phyloP scores from a whole-genome alignment of 2,888 invertebrate species.

The Limenitis camilla region DNA sequence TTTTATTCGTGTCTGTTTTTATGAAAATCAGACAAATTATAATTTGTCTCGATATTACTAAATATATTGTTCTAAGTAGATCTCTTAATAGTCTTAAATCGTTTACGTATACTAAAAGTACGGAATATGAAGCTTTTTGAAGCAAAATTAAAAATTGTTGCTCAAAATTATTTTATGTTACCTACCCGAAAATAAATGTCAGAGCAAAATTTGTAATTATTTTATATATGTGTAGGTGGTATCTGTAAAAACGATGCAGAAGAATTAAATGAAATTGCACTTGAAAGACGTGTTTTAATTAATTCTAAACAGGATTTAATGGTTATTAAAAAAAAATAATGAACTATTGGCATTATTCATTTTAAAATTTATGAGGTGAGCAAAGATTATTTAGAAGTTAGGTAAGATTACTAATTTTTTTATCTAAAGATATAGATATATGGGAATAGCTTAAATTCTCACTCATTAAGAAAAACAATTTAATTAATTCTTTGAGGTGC shows the following conservation, averaged over 20 bases:
- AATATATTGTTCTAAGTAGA: conserved; percentile 23
- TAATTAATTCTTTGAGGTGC: too few species aligned
- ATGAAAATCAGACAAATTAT: conserved; percentile 1
- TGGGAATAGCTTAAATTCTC: too few species aligned
- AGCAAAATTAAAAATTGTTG: conserved; percentile 38
- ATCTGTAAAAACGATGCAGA: conserved; percentile 51
- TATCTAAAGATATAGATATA: too few species aligned
- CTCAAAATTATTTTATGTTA: conserved; percentile 55
- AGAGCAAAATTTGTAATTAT: conserved; percentile 34
- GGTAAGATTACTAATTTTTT: too few species aligned
- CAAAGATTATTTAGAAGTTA: too few species aligned
- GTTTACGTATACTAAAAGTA: neutral
- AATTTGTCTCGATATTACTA: neutral
- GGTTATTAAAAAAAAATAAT: too few species aligned
- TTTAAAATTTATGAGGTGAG: too few species aligned
- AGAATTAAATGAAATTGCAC: conserved; percentile 59
- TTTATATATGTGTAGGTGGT: conserved; percentile 42
- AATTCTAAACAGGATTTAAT: too few species aligned
- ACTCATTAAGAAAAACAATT: too few species aligned
- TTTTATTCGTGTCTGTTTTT: conserved; percentile 6
- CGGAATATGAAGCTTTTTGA: conserved; percentile 20
- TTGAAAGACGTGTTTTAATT: conserved; percentile 37
- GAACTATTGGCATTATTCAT: too few species aligned
- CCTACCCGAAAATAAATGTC: conserved; percentile 40
- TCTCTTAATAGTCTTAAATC: conserved; percentile 24